Conservation (phyloP, 2,888 invertebrate genomes). For the Acanthococcus lagerstroemiae region DNA sequence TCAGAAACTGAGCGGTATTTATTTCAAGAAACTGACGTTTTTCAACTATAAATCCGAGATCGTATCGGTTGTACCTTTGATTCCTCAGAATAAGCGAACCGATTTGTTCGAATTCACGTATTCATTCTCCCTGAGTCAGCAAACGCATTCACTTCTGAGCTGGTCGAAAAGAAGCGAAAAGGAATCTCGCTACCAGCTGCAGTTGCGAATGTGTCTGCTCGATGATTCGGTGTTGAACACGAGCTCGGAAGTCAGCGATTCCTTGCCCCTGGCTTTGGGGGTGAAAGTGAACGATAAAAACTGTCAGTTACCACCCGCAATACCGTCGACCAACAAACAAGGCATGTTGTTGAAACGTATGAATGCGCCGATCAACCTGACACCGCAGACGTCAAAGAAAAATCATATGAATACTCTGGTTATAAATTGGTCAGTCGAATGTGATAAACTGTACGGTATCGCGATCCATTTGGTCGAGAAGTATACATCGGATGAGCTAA, state of each 20-base stretch:
- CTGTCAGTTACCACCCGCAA: constrained; percentile 14
- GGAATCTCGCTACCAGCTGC: constrained; percentile 13
- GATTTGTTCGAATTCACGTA: constrained; percentile 8
- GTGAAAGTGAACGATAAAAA: constrained; percentile 17
- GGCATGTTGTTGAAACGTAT: constrained; percentile 18
- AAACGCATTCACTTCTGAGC: neutral
- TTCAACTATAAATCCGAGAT: constrained; percentile 5
- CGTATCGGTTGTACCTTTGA: neutral
- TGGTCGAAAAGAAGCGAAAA: neutral
- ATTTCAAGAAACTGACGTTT: constrained; percentile 11
- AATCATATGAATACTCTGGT: constrained; percentile 78
- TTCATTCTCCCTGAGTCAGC: neutral
- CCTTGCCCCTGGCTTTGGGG: constrained; percentile 8
- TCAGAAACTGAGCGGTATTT: neutral
- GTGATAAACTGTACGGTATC: constrained; percentile 68
- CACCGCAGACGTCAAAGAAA: constrained; percentile 71
- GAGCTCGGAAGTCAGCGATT: neutral
- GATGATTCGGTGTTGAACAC: neutral
- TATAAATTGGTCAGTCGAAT: constrained; percentile 87
- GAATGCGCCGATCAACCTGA: constrained; percentile 90
- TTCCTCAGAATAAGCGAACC: neutral
- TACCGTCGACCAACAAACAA: constrained; percentile 22
- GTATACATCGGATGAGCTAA: constrained; percentile 68
- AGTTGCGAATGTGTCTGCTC: constrained; percentile 8
- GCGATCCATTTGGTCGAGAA: constrained; percentile 80